These are phyloP conservation scores for Bujurquina vittata DNA, from an alignment of 2,113 vertebrate species.

Conservation along the genomic window DNA sequence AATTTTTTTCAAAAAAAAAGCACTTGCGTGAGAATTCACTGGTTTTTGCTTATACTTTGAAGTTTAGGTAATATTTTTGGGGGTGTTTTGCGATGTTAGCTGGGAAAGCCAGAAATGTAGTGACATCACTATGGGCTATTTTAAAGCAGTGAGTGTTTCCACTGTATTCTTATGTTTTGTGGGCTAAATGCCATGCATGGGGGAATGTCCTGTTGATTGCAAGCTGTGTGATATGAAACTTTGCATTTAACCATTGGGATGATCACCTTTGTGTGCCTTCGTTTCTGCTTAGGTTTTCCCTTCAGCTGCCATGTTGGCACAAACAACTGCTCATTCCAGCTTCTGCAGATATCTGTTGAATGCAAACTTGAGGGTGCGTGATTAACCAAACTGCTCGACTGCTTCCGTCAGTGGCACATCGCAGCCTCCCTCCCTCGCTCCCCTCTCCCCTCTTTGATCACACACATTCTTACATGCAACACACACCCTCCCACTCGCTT, in stretches of 20 bases:
- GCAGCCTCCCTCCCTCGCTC: slow-evolving; percentile 14
- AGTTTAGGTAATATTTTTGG: too few relatives aligned
- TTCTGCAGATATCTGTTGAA: slow-evolving; percentile 32
- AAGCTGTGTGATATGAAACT: neutral
- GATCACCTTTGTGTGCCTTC: neutral
- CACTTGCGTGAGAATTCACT: too few relatives aligned
- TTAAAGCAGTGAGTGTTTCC: neutral
- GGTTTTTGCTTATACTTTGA: too few relatives aligned
- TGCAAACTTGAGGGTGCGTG: slow-evolving; percentile 21
- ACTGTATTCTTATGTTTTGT: neutral
- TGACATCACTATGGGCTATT: neutral
- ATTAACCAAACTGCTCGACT: slow-evolving; percentile 31
- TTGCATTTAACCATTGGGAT: neutral
- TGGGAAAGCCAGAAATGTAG: accelerated
- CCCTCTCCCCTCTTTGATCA: slow-evolving; percentile 38
- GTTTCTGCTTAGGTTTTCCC: neutral
- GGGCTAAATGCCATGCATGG: neutral
- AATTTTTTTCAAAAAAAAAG: too few relatives aligned
- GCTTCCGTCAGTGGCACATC: slow-evolving; percentile 35
- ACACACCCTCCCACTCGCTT: slow-evolving; percentile 30
- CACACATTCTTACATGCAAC: slow-evolving; percentile 5
- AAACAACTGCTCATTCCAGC: slow-evolving; percentile 3
- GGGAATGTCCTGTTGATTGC: neutral
- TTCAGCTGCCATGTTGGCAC: slow-evolving; percentile 18
- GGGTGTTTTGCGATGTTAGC: too few relatives aligned